A percentile compares a stretch with the other conserved stretches of the same genome.
phyloP scores from a whole-genome alignment of 2,113 vertebrate genomes.

The Ibidorhyncha struthersii region DNA sequence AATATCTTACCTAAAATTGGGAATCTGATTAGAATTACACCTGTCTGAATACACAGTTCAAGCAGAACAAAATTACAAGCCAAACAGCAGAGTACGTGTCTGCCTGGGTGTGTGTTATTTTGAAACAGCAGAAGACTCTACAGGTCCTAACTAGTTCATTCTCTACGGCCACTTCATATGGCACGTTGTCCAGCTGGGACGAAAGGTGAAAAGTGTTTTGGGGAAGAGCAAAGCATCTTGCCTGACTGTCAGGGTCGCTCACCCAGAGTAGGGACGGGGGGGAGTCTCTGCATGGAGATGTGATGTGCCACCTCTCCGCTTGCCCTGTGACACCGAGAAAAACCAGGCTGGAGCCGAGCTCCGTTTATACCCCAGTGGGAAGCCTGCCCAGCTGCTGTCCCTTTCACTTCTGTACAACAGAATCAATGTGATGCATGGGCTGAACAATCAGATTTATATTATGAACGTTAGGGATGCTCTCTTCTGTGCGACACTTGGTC shows the following conservation, averaged over 20 bases:
- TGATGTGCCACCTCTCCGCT: fast-evolving
- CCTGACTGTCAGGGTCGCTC: neutral
- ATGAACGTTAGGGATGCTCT: neutral
- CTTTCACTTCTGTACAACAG: neutral
- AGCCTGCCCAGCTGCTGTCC: neutral
- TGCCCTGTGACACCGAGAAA: neutral
- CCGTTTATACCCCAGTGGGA: neutral
- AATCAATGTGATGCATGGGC: neutral
- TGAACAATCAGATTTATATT: neutral
- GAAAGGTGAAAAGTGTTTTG: neutral
- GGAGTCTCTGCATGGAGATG: fast-evolving
- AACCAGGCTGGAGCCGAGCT: neutral
- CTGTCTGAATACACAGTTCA: neutral
- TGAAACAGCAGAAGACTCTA: neutral
- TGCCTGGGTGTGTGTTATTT: neutral
- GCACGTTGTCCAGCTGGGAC: neutral
- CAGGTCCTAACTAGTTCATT: neutral
- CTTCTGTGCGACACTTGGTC: neutral
- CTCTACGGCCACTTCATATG: neutral
- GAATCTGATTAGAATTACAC: neutral
- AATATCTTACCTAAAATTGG: neutral
- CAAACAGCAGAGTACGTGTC: neutral
- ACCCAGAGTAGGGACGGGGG: neutral
- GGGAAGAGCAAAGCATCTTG: neutral
- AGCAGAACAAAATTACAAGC: neutral